Percentiles rank a stretch among this genome's conserved stretches.
phyloP scores from a whole-genome alignment of 2,113 vertebrate species.

The Semnopithecus entellus region DNA sequence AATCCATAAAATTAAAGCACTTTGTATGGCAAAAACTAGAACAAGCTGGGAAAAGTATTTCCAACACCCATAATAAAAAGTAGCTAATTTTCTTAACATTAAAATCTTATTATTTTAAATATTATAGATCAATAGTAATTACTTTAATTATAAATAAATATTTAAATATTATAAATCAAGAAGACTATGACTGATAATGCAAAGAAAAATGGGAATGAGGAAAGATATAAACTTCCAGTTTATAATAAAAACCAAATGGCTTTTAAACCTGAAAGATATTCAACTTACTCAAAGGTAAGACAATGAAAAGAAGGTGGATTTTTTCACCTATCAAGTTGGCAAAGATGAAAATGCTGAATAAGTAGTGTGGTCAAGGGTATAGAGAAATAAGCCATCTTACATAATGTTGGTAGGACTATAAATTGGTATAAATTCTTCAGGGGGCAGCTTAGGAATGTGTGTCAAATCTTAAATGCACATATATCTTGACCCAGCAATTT shows the following conservation, averaged over 20 bases:
- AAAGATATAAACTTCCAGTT: neutral
- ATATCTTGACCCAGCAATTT: neutral
- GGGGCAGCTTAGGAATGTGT: neutral
- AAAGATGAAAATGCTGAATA: neutral
- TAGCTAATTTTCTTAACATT: neutral
- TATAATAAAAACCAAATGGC: neutral
- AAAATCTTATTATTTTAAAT: neutral
- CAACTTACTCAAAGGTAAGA: neutral
- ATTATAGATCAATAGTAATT: too few relatives aligned
- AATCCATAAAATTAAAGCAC: neutral
- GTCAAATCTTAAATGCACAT: neutral
- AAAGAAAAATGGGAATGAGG: neutral
- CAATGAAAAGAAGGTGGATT: neutral
- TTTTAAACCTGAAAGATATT: slow-evolving; percentile 4
- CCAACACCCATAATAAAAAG: neutral
- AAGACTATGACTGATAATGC: neutral
- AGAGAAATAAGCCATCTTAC: neutral
- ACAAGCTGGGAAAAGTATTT: neutral
- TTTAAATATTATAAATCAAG: neutral
- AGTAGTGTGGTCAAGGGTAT: neutral
- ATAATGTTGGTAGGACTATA: neutral
- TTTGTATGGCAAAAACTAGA: neutral
- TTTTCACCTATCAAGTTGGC: neutral
- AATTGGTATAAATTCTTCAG: neutral
- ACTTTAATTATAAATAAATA: too few relatives aligned